A percentile compares a stretch with the other conserved stretches of the same genome.
These are phyloP conservation scores for Pteruthius melanotis DNA, from an alignment of 2,113 vertebrate genomes.

Conservation along the genomic window DNA sequence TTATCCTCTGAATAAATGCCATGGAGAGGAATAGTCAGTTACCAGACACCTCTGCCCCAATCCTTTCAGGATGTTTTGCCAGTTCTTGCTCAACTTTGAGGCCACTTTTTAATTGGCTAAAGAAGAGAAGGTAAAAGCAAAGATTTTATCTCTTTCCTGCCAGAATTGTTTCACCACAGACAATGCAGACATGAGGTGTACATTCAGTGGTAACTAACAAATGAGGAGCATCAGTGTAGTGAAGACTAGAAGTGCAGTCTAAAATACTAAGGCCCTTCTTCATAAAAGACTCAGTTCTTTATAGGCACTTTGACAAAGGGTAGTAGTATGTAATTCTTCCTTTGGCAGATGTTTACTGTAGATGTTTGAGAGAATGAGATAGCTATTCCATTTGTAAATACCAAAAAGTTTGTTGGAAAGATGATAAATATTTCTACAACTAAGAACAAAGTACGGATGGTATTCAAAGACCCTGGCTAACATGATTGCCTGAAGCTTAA, in stretches of 20 bases:
- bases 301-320: background rate
- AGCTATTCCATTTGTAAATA: background rate
- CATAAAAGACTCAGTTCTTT: background rate
- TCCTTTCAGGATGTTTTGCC: background rate
- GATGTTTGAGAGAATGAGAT: background rate
- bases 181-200: background rate
- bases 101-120: background rate
- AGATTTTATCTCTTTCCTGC: background rate
- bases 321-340: background rate
- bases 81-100: background rate
- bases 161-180: background rate
- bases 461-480: background rate
- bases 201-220: background rate
- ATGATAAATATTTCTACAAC: conserved; percentile 7
- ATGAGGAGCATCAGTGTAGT: background rate
- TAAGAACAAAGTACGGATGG: background rate
- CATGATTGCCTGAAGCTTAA: background rate
- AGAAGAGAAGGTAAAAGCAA: background rate
- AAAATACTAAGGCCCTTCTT: background rate
- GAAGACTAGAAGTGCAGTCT: background rate
- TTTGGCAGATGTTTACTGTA: background rate
- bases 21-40: background rate
- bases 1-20: background rate
- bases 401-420: background rate
- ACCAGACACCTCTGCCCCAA: background rate